A percentile compares a stretch with the other conserved stretches of the same genome.
phyloP scores from a whole-genome alignment of 2,888 invertebrate genomes.

The Macrophya annulata region DNA sequence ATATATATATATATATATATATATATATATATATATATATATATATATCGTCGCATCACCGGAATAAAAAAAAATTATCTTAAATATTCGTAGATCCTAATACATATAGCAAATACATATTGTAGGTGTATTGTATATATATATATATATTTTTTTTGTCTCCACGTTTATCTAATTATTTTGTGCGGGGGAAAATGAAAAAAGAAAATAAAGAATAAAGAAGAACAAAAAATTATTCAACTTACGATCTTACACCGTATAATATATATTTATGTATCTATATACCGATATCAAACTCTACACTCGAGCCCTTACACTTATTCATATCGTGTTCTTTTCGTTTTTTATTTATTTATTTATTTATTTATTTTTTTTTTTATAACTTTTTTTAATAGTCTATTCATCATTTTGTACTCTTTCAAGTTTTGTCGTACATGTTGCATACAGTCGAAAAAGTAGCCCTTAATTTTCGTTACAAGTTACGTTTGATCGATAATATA shows the following conservation, averaged over 20 bases:
- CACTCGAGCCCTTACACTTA: slow-evolving; percentile 23
- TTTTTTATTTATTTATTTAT: slow-evolving; percentile 57
- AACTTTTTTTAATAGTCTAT: slow-evolving; percentile 43
- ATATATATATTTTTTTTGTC: background rate
- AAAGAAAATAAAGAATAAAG: background rate
- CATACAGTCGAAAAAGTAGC: too few relatives aligned
- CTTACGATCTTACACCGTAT: background rate
- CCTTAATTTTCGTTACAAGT: too few relatives aligned
- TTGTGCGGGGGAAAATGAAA: background rate
- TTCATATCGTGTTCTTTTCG: background rate
- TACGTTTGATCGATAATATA: too few relatives aligned
- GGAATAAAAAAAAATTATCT: slow-evolving; percentile 27
- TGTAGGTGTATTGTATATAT: background rate
- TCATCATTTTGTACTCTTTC: slow-evolving; percentile 18
- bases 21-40: background rate
- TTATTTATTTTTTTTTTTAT: slow-evolving; percentile 39
- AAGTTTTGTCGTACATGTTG: background rate
- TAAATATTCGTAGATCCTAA: slow-evolving; percentile 17
- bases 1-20: slow-evolving; percentile 50
- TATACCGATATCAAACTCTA: background rate
- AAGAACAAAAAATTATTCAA: background rate
- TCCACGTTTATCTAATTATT: background rate
- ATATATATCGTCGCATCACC: slow-evolving; percentile 9
- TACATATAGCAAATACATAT: slow-evolving; percentile 40
- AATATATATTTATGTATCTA: background rate